Conservation (phyloP, 2,888 invertebrate genomes). For the Mesorhabditis spiculigera region DNA sequence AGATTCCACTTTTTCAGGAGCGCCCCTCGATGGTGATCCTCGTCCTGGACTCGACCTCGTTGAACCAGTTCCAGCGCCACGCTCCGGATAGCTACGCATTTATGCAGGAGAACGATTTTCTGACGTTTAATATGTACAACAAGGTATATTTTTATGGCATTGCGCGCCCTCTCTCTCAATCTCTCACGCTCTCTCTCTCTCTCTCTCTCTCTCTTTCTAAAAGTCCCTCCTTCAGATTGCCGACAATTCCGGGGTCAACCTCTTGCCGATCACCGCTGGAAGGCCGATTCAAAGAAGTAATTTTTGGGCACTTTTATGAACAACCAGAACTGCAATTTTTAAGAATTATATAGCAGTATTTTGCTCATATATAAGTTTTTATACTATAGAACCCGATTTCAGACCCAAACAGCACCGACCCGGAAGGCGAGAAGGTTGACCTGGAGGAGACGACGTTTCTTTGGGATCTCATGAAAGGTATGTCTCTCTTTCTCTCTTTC, state of each 20-base stretch:
- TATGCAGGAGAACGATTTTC: conserved; percentile 2
- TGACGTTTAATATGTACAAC: conserved; percentile 5
- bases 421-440: neutral
- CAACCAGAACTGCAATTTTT: no score
- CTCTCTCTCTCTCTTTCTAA: neutral
- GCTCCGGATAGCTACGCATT: conserved; percentile 7
- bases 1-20: neutral
- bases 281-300: neutral
- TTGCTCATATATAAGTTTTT: neutral
- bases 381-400: neutral
- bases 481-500: neutral
- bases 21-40: conserved; percentile 10
- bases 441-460: neutral
- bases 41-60: conserved; percentile 10
- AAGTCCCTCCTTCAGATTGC: neutral
- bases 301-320: no score
- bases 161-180: no score
- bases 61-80: conserved; percentile 15
- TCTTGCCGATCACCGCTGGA: neutral
- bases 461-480: conserved; percentile 1
- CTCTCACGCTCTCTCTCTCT: no score
- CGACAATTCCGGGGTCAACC: conserved; percentile 6
- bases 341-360: no score
- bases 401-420: conserved; percentile 3
- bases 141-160: neutral